phyloP scores from a whole-genome alignment of 2,113 vertebrate species.

The Paralichthys olivaceus region DNA sequence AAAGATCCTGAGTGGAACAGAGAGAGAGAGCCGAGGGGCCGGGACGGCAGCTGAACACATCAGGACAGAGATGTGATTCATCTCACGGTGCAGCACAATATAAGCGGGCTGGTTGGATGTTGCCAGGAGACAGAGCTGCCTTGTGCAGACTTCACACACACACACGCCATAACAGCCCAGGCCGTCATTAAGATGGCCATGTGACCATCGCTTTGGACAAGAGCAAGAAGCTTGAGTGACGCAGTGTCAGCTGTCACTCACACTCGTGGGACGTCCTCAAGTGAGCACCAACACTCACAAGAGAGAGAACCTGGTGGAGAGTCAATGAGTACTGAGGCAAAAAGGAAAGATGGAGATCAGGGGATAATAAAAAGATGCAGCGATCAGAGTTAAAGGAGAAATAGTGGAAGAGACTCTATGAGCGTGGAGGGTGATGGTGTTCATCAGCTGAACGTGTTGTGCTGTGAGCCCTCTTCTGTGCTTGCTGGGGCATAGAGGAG shows the following conservation, averaged over 20 bases:
- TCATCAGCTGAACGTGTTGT: conserved; percentile 20
- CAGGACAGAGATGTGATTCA: conserved; percentile 70
- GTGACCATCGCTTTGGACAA: conserved; percentile 57
- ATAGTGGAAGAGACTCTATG: not conserved
- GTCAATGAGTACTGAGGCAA: too few species aligned
- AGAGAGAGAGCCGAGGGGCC: conserved; percentile 16
- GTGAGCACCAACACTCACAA: not conserved
- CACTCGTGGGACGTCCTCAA: conserved; percentile 7
- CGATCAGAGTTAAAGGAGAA: not conserved
- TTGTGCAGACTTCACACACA: conserved; percentile 57
- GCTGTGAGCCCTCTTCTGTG: not conserved
- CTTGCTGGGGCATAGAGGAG: conserved; percentile 28
- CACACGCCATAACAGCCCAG: conserved; percentile 31
- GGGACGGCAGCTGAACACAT: conserved; percentile 57
- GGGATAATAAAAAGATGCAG: not conserved
- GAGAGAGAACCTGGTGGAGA: not conserved
- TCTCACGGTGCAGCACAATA: conserved; percentile 50
- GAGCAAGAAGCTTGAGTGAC: conserved; percentile 28
- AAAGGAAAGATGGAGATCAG: not conserved
- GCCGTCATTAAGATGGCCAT: conserved; percentile 50
- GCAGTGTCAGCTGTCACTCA: conserved; percentile 37
- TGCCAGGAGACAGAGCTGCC: conserved; percentile 77
- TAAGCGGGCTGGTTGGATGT: conserved; percentile 58
- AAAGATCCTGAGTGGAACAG: not conserved
- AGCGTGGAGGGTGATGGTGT: conserved; percentile 15